phyloP scores from a whole-genome alignment of 2,888 invertebrate genomes.

The Mantis religiosa region DNA sequence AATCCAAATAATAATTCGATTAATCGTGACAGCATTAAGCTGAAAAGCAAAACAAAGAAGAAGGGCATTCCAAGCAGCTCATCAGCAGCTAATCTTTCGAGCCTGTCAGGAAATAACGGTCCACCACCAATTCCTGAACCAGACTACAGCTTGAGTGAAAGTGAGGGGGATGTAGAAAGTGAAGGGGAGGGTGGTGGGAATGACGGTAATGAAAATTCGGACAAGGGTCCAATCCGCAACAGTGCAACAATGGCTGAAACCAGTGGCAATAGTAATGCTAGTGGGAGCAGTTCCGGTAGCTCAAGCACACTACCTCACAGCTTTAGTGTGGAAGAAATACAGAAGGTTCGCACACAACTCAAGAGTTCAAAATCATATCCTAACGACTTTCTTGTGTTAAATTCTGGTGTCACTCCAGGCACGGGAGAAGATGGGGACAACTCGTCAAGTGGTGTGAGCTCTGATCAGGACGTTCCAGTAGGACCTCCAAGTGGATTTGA shows the following conservation, averaged over 20 bases:
- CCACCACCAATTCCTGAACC: slow-evolving; percentile 84
- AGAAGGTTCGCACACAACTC: slow-evolving; percentile 77
- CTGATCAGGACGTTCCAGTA: slow-evolving; percentile 71
- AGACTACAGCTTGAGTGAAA: slow-evolving; percentile 85
- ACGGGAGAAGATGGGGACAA: slow-evolving; percentile 77
- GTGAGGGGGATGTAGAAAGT: slow-evolving; percentile 65
- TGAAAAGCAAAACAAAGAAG: slow-evolving; percentile 42
- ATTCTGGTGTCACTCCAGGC: slow-evolving; percentile 12
- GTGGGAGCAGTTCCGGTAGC: slow-evolving; percentile 70
- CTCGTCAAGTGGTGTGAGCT: slow-evolving; percentile 83
- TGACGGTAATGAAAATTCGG: slow-evolving; percentile 31
- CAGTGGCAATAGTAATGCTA: slow-evolving; percentile 51
- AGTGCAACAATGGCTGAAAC: slow-evolving; percentile 57
- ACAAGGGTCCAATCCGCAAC: slow-evolving; percentile 46
- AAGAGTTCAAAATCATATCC: slow-evolving; percentile 86
- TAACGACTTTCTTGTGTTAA: slow-evolving; percentile 60
- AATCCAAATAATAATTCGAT: slow-evolving; percentile 32
- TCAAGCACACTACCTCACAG: slow-evolving; percentile 73
- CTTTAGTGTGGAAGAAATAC: slow-evolving; percentile 84
- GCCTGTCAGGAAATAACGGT: slow-evolving; percentile 30
- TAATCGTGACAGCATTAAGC: slow-evolving; percentile 16
- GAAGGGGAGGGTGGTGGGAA: slow-evolving; percentile 43
- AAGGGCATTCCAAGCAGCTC: slow-evolving; percentile 38
- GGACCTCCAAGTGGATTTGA: slow-evolving; percentile 45
- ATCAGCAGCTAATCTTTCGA: slow-evolving; percentile 29